Percentiles rank a stretch among this genome's conserved stretches.
These are phyloP conservation scores for Zaprionus ghesquierei DNA, from an alignment of 1,140 invertebrate species.

Conservation along the genomic window DNA sequence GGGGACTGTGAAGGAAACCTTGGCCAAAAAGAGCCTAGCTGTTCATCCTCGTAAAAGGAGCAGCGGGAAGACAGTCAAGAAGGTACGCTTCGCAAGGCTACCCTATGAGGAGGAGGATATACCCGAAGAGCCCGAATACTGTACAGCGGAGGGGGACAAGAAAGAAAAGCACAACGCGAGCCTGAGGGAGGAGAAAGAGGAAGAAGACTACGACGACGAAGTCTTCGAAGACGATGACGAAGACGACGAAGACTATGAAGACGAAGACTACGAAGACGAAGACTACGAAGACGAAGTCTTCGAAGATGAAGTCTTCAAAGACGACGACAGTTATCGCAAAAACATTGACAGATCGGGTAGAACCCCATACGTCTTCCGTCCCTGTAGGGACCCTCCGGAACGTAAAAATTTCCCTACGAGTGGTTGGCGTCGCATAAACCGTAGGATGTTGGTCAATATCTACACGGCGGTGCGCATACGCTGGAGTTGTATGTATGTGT, in stretches of 20 bases:
- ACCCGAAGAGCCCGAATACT: neutral
- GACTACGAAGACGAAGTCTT: too few relatives aligned
- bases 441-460: slow-evolving; percentile 47
- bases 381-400: neutral
- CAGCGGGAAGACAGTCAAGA: neutral
- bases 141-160: neutral
- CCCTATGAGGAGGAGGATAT: neutral
- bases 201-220: neutral
- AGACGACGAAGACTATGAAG: neutral
- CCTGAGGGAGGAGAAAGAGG: neutral
- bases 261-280: too few relatives aligned
- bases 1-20: slow-evolving; percentile 28
- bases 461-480: slow-evolving; percentile 72
- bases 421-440: too few relatives aligned
- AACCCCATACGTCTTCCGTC: neutral
- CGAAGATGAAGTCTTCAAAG: too few relatives aligned
- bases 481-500: slow-evolving; percentile 64
- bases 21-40: slow-evolving; percentile 56
- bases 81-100: neutral
- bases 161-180: neutral
- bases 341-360: neutral
- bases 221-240: neutral
- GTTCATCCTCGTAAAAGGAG: slow-evolving; percentile 42
- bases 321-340: too few relatives aligned
- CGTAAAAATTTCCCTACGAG: slow-evolving; percentile 3